Percentiles rank a stretch among this genome's conserved stretches.
These are phyloP conservation scores for Pristiophorus japonicus DNA, from an alignment of 2,113 vertebrate species.

Conservation along the genomic window DNA sequence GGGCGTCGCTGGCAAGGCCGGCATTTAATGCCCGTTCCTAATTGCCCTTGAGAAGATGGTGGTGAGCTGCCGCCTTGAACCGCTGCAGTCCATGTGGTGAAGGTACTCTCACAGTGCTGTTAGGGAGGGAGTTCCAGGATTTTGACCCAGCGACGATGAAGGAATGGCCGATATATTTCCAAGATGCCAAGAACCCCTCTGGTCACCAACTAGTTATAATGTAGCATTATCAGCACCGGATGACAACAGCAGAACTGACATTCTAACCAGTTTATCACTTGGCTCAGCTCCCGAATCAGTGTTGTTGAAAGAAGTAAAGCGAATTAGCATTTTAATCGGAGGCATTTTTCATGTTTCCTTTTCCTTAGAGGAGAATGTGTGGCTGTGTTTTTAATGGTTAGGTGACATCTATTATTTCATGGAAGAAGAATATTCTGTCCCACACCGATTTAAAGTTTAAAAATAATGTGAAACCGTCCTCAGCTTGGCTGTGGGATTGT, in stretches of 20 bases:
- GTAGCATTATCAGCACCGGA: neutral
- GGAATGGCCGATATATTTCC: no score
- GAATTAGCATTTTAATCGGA: neutral
- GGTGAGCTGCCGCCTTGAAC: no score
- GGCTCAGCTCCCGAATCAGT: neutral
- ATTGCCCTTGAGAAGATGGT: no score
- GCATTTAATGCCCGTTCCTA: no score
- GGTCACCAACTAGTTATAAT: neutral
- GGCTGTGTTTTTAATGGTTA: neutral
- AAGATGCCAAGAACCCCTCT: neutral
- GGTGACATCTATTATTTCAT: neutral
- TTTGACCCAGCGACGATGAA: no score
- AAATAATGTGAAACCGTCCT: neutral
- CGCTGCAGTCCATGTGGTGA: no score
- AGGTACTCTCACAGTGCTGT: no score
- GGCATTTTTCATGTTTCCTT: neutral
- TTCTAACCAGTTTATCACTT: neutral
- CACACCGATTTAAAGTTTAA: neutral
- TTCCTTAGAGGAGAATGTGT: neutral
- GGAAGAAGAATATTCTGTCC: neutral
- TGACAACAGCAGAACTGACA: neutral
- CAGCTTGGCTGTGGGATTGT: neutral
- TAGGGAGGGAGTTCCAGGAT: no score
- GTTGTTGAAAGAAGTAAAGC: neutral
- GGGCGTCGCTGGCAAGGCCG: no score